Evolutionary conservation across 2,113 vertebrate genomes (phyloP).

Genomic region (Toxostoma redivivum): DNA sequence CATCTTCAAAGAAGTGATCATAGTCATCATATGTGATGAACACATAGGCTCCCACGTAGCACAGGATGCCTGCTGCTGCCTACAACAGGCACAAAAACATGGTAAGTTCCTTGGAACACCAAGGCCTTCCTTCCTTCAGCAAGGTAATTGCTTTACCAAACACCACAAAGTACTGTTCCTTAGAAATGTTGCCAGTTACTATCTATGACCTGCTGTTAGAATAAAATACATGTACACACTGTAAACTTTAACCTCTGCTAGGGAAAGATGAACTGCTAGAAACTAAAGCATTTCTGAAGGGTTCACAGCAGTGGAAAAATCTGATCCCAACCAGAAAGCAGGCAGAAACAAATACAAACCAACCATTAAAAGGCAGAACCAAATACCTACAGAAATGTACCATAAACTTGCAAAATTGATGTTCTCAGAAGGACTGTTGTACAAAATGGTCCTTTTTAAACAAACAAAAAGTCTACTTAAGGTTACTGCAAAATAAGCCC

Average conservation of each 20-base stretch:
- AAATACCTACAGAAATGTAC: background rate
- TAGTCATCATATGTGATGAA: slow-evolving; percentile 99
- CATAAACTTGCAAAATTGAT: background rate
- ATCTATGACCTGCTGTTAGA: background rate
- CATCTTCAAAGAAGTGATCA: slow-evolving; percentile 96
- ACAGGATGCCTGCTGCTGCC: slow-evolving; percentile 95
- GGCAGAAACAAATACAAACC: background rate
- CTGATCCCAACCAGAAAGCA: background rate
- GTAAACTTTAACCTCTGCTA: background rate
- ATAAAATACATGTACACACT: background rate
- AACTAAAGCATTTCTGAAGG: background rate
- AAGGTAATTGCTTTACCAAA: background rate
- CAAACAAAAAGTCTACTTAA: background rate
- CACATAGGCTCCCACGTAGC: slow-evolving; percentile 98
- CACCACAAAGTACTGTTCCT: background rate
- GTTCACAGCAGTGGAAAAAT: background rate
- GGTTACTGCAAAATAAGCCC: background rate
- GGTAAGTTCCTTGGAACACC: background rate
- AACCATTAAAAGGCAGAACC: background rate
- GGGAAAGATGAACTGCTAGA: background rate
- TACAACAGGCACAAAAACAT: background rate
- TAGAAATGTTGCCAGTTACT: background rate
- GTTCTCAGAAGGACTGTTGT: background rate
- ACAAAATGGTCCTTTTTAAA: background rate
- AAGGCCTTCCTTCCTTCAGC: background rate